These are phyloP conservation scores for Quadriops clusia DNA, from an alignment of 2,888 invertebrate species.

Conservation along the genomic window DNA sequence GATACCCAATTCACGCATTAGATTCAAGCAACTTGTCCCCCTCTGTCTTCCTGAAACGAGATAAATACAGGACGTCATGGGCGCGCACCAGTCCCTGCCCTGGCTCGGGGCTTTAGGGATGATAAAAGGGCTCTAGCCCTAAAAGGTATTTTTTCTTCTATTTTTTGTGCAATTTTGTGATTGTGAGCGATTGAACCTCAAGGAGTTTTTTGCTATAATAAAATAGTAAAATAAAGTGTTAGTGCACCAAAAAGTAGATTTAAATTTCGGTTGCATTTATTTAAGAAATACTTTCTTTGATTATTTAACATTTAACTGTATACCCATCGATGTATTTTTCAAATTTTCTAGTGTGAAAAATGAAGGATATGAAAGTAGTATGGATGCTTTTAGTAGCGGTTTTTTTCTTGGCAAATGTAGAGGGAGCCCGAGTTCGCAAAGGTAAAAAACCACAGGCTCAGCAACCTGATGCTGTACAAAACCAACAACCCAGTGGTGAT, in stretches of 20 bases:
- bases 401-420: constrained; percentile 19
- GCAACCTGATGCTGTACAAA: constrained; percentile 18
- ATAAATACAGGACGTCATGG: constrained; percentile 17
- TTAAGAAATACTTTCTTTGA: background rate
- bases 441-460: constrained; percentile 6
- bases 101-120: constrained; percentile 22
- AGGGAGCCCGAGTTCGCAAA: constrained; percentile 25
- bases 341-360: constrained; percentile 9
- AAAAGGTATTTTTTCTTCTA: constrained; percentile 13
- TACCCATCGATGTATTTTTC: background rate
- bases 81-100: constrained; percentile 22
- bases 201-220: background rate
- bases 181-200: constrained; percentile 2
- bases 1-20: constrained; percentile 15
- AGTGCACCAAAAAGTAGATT: too few relatives aligned
- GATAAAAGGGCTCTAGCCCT: constrained; percentile 18
- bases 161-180: constrained; percentile 5
- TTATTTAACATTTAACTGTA: background rate
- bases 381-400: constrained; percentile 22
- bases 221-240: too few relatives aligned
- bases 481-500: constrained; percentile 26
- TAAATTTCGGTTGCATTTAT: background rate
- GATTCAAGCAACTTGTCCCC: constrained; percentile 11
- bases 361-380: constrained; percentile 13
- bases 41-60: constrained; percentile 14